Base-by-base conservation (phyloP, 2,888 invertebrate species). In the Hofmannophila pseudospretella region DNA sequence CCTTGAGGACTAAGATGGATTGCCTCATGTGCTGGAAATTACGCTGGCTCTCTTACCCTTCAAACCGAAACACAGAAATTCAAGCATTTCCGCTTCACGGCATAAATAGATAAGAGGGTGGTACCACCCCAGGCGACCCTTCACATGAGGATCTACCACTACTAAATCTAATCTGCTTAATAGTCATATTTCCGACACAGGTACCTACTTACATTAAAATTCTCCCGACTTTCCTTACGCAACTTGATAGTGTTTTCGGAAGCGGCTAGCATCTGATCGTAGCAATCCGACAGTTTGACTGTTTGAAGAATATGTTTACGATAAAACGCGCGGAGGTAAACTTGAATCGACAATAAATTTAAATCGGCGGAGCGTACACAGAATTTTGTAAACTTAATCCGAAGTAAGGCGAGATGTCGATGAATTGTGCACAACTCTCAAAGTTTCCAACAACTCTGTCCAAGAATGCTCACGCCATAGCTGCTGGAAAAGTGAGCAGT, bases 331-430 rank as follows among this genome's bases (percentile, higher is more conserved):
- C 4, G 11, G 22, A 20, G 11, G 26, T 27, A 22, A 12, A 12
- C 26, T 38, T 26, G 34, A 55, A 47, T 48, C 52, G 35, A 51
- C 57, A 54, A 64, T 67, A 65, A 67, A 67, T 67, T 62, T 58
- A 40, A 44, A 46, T 56, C 55, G 54, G 47, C 55, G 49, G 47
- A 58, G 60, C 53, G 58, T 47, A 59, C 56, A 60, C 58, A 58
- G 57, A 65, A 67, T 67, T 61, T 67, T 61, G 51, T 63, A 64
- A 70, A 72, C 62, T 71, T 65, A 67, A 67, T 68, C 60, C 60
- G 39, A 63, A 61, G 57, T 58, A 53, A 46, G 54, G 51, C 56
- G 58, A 58, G 58, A 63, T 61, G 60, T 55, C 65, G 56, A 64
- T 67, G 65, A 63, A 67, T 66, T 68, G 67, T 64, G 56, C 52